Conservation (phyloP, 1,140 invertebrate genomes). For the Brachionus rubens region DNA sequence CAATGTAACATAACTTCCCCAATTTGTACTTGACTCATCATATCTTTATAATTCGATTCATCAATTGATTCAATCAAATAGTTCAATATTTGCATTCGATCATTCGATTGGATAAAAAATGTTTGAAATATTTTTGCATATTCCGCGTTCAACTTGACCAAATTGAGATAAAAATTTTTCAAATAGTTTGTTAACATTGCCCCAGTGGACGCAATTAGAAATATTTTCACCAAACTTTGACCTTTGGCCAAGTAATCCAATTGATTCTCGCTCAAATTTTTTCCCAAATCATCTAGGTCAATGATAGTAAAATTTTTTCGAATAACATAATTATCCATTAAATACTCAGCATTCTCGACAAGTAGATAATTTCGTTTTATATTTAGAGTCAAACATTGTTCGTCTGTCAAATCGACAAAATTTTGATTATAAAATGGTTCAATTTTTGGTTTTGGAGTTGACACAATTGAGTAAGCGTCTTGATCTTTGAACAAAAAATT, state of each 20-base stretch:
- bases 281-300: not conserved
- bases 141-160: not conserved
- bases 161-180: not conserved
- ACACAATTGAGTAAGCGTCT: conserved; percentile 42
- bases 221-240: not conserved
- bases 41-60: not conserved
- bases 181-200: not conserved
- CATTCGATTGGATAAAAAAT: not conserved
- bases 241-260: not conserved
- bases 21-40: not conserved
- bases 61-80: not conserved
- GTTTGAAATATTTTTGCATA: conserved; percentile 6
- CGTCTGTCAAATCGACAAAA: not conserved
- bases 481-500: conserved; percentile 41
- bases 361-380: conserved; percentile 3
- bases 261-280: not conserved
- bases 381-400: not conserved
- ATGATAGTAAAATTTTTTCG: conserved; percentile 22
- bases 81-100: not conserved
- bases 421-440: conserved; percentile 6
- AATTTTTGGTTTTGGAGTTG: conserved; percentile 40
- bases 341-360: not conserved
- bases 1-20: conserved; percentile 12
- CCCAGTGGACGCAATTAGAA: not conserved
- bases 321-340: conserved; percentile 15